A percentile compares a stretch with the other conserved stretches of the same genome.
Evolutionary conservation across 2,113 vertebrate genomes (phyloP).

Genomic region (Petromus typicus): DNA sequence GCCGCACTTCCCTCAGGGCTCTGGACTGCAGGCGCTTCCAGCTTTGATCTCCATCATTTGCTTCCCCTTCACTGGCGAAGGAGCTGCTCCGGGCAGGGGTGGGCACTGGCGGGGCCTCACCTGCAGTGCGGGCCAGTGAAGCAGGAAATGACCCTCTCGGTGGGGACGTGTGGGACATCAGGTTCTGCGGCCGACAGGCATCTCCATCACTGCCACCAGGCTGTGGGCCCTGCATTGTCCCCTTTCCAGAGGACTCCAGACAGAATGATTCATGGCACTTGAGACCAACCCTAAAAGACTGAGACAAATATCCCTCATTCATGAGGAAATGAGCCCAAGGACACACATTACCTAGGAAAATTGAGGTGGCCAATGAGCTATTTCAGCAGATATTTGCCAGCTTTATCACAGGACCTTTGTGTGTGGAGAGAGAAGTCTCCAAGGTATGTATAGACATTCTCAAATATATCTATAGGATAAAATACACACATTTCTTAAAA

Average conservation of each 20-base stretch:
- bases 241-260: conserved; percentile 37
- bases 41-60: background rate
- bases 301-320: conserved; percentile 75
- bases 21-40: background rate
- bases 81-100: background rate
- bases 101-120: background rate
- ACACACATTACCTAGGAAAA: conserved; percentile 68
- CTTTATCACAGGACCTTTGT: conserved; percentile 19
- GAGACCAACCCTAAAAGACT: conserved; percentile 46
- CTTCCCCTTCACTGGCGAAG: background rate
- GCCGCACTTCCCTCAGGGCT: accelerated
- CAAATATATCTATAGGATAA: background rate
- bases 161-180: background rate
- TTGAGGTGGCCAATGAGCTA: conserved; percentile 60
- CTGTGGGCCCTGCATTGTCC: background rate
- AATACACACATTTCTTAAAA: background rate
- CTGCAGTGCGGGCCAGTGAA: accelerated
- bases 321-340: conserved; percentile 51
- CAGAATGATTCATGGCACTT: conserved; percentile 71
- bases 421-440: background rate
- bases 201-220: background rate
- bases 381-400: conserved; percentile 37
- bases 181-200: background rate
- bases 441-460: background rate
- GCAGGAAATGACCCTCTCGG: conserved; percentile 39